Conservation (phyloP, 2,113 vertebrate genomes). For the Labeo rohita region DNA sequence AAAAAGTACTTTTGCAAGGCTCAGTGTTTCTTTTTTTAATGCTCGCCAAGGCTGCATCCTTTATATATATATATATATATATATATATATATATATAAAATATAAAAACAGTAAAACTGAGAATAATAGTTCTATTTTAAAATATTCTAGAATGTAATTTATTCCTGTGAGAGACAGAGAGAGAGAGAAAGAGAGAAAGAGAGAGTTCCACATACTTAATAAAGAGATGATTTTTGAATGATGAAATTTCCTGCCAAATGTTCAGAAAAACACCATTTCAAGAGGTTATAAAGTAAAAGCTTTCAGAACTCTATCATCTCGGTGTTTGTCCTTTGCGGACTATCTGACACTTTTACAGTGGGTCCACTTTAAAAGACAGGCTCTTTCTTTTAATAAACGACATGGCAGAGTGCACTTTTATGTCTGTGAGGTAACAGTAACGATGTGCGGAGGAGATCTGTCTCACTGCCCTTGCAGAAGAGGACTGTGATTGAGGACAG, state of each 20-base stretch:
- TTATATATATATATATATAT: too few relatives aligned
- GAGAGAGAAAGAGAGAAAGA: not conserved
- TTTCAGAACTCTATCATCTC: conserved; percentile 12
- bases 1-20: not conserved
- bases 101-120: too few relatives aligned
- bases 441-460: conserved; percentile 50
- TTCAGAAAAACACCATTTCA: not conserved
- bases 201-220: not conserved
- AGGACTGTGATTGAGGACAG: conserved; percentile 20
- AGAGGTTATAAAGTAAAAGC: conserved; percentile 15
- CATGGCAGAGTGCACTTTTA: conserved; percentile 57
- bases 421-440: conserved; percentile 52
- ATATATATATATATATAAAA: too few relatives aligned
- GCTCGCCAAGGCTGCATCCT: not conserved
- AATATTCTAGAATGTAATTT: not conserved
- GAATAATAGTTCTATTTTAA: too few relatives aligned
- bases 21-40: too few relatives aligned
- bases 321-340: conserved; percentile 39
- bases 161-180: not conserved
- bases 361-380: conserved; percentile 16
- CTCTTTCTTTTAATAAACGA: conserved; percentile 46
- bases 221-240: not conserved
- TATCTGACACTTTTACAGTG: conserved; percentile 43
- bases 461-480: conserved; percentile 34
- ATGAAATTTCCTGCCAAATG: conserved; percentile 13